Base-by-base conservation (phyloP, 2,113 vertebrate genomes). In the Eptesicus fuscus region DNA sequence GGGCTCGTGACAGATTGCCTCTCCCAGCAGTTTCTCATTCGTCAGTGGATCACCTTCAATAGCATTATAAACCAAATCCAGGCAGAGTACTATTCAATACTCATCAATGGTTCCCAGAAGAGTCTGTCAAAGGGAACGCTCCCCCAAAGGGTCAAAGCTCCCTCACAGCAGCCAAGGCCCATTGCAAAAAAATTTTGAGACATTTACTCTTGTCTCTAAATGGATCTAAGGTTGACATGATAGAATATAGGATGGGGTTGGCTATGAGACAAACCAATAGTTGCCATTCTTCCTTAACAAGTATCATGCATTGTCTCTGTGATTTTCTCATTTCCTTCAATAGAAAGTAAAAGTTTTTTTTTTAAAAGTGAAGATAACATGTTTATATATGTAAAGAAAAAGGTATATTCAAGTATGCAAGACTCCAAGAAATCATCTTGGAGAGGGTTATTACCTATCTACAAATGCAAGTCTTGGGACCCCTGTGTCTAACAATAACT, bases 211-310 rank as follows among this genome's bases (percentile, higher is more conserved):
- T 59, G 67, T 63, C 76, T 96, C 59, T 7, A 11, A 84, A 73
- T 37, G 47, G 49, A 85, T 44, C 77, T 88, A 65, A 83, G 20
- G 30, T 11, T 65, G 61, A 44, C 77, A 44, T 78, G 77, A 56
- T 11, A 93, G 49, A 61, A 16, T 47, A 28, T 0, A 73, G 42
- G 18, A 88, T 37, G 4, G 2, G 9, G 1, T 5, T 76, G 42
- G 23, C 30, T 49, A 1, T n/a, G 74, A 76, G 74, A 69, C 42
- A 83, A 44, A 10, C 13, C 30, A 83, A 70, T 17, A 70, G 35
- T n/a, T 91, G 84, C 59, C 76, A 74, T 87, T 87, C 44, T 86
- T 94, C 65, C 23, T 35, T 80, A 91, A 91, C 1, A 77, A 47
- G 42, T 25, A 76, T 49, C 47, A n/a, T 20, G 10, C 69, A 23